Percentiles rank a stretch among this genome's conserved stretches.
phyloP scores from a whole-genome alignment of 2,113 vertebrate genomes.

The Thermophis baileyi region DNA sequence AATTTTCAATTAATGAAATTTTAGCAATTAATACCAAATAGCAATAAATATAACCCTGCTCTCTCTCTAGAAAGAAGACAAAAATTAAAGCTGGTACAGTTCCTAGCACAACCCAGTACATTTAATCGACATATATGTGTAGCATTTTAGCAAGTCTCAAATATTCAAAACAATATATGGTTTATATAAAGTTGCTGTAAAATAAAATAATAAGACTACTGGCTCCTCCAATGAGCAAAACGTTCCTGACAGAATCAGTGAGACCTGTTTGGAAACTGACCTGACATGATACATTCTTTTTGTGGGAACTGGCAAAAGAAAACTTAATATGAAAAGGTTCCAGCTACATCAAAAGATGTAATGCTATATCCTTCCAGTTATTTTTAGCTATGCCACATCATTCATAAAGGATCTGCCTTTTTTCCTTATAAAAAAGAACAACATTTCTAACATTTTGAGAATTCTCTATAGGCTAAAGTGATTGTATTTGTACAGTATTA shows the following conservation, averaged over 20 bases:
- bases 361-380: conserved; percentile 12
- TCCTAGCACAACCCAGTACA: neutral
- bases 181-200: neutral
- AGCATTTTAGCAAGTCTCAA: neutral
- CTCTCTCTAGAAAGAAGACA: neutral
- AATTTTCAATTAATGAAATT: neutral
- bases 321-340: conserved; percentile 35
- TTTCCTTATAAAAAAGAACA: neutral
- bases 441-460: neutral
- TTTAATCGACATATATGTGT: neutral
- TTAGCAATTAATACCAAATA: neutral
- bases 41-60: neutral
- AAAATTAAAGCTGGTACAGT: neutral
- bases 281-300: conserved; percentile 45
- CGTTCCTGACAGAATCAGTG: conserved; percentile 45
- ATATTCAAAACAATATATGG: neutral
- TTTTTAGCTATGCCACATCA: neutral
- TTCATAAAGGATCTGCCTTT: neutral
- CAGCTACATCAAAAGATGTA: conserved; percentile 43
- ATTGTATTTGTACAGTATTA: neutral
- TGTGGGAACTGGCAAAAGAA: conserved; percentile 46
- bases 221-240: conserved; percentile 11
- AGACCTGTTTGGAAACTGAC: conserved; percentile 52
- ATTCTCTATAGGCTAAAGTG: neutral
- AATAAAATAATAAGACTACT: conserved; percentile 8